Evolutionary conservation across 2,113 vertebrate species (phyloP).

Genomic region (Ptychochromis oligacanthus): DNA sequence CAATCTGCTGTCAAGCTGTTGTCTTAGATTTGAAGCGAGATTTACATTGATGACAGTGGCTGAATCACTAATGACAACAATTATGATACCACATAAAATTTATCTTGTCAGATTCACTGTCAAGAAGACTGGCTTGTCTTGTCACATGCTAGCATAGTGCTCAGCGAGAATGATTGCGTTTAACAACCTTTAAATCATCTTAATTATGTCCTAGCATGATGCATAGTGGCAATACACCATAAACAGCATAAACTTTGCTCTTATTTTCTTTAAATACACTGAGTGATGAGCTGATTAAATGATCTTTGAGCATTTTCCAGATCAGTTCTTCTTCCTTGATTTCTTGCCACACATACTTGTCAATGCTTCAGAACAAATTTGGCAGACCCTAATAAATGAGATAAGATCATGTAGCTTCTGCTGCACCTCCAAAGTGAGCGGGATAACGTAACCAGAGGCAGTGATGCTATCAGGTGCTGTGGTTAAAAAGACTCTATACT

Average conservation of each 20-base stretch:
- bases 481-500: constrained; percentile 20
- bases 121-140: constrained; percentile 24
- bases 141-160: constrained; percentile 21
- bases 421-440: neutral
- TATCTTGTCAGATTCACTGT: constrained; percentile 1
- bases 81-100: neutral
- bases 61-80: constrained; percentile 23
- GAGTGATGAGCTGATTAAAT: constrained; percentile 22
- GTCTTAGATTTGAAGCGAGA: neutral
- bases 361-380: constrained; percentile 22
- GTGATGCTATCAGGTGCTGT: constrained; percentile 47
- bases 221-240: constrained; percentile 29
- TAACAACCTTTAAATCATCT: constrained; percentile 64
- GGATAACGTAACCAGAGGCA: constrained; percentile 49
- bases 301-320: constrained; percentile 25
- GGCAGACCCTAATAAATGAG: constrained; percentile 11
- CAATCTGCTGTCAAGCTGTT: constrained; percentile 13
- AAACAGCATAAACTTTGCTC: constrained; percentile 12
- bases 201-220: constrained; percentile 52
- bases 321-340: constrained; percentile 20
- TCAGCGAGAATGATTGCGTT: constrained; percentile 50
- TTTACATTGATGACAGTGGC: neutral
- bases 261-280: constrained; percentile 18
- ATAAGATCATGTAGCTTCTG: constrained; percentile 39
- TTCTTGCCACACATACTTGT: neutral